Conservation (phyloP, 1,140 invertebrate genomes). For the Zelostemma sp. region DNA sequence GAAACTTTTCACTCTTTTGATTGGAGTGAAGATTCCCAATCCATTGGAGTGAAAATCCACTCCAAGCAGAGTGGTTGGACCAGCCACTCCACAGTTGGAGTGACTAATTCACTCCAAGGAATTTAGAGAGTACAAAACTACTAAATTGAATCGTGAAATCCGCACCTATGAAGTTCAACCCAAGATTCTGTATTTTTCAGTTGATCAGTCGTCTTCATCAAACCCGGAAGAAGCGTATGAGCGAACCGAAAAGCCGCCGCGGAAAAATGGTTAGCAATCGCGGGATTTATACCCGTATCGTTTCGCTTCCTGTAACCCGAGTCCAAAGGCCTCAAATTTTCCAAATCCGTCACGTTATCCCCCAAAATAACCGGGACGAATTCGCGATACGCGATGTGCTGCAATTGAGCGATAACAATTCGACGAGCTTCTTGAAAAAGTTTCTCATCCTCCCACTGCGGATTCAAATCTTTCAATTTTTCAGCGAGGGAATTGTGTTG, state of each 20-base stretch:
- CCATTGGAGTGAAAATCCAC: no score
- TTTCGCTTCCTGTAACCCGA: conserved; percentile 77
- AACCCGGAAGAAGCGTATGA: conserved; percentile 83
- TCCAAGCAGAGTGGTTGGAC: no score
- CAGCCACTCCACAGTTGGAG: no score
- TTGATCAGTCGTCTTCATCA: conserved; percentile 77
- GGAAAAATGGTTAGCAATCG: conserved; percentile 92
- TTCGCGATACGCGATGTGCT: conserved; percentile 91
- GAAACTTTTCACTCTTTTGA: no score
- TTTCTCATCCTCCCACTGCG: conserved; percentile 85
- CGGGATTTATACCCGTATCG: conserved; percentile 76
- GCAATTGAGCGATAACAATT: conserved; percentile 86
- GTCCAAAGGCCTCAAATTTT: conserved; percentile 74
- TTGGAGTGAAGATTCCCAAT: no score
- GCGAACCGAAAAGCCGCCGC: conserved; percentile 92
- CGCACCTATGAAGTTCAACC: conserved; percentile 76
- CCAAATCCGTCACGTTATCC: conserved; percentile 67
- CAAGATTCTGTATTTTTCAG: conserved; percentile 75
- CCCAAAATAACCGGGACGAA: conserved; percentile 87
- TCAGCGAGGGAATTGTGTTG: conserved; percentile 87
- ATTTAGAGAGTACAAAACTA: no score
- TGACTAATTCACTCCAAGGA: no score
- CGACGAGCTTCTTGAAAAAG: conserved; percentile 84
- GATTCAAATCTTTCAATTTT: conserved; percentile 77
- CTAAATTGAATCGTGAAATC: no score